phyloP scores from a whole-genome alignment of 2,888 invertebrate genomes.

The Pinctada fucata region DNA sequence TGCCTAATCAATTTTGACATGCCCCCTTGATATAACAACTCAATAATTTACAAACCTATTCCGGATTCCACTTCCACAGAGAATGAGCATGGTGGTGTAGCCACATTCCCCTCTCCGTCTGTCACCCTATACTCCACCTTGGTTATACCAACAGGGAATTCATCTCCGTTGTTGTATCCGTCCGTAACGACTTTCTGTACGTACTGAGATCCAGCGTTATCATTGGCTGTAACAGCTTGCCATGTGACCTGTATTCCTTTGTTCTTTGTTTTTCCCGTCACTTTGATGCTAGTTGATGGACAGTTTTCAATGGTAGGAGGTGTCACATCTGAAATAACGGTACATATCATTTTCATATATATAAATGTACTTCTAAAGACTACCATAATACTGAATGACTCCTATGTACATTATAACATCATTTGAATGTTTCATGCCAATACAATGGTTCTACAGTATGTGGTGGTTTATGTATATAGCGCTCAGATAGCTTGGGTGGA shows the following conservation, averaged over 20 bases:
- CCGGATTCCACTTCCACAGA: not conserved
- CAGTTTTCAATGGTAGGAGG: not conserved
- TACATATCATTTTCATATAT: too few species aligned
- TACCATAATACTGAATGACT: too few species aligned
- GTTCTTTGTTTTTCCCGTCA: not conserved
- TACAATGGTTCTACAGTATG: too few species aligned
- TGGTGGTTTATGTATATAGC: too few species aligned
- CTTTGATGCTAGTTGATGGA: not conserved
- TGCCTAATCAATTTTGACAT: too few species aligned
- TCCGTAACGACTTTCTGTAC: not conserved
- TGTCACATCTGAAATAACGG: slow-evolving; percentile 1
- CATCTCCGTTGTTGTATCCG: not conserved
- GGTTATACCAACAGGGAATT: not conserved
- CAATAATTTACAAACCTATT: not conserved
- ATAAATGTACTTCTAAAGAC: too few species aligned
- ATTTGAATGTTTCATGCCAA: too few species aligned
- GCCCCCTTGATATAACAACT: too few species aligned
- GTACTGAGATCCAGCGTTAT: slow-evolving; percentile 1
- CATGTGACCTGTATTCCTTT: not conserved
- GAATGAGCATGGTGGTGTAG: not conserved
- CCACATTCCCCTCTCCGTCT: not conserved
- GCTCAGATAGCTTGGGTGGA: too few species aligned
- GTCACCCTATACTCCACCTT: not conserved
- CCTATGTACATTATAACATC: too few species aligned
- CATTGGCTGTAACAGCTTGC: slow-evolving; percentile 6